Evolutionary conservation across 1,140 invertebrate genomes (phyloP).

Genomic region (Chironomus striatipennis): DNA sequence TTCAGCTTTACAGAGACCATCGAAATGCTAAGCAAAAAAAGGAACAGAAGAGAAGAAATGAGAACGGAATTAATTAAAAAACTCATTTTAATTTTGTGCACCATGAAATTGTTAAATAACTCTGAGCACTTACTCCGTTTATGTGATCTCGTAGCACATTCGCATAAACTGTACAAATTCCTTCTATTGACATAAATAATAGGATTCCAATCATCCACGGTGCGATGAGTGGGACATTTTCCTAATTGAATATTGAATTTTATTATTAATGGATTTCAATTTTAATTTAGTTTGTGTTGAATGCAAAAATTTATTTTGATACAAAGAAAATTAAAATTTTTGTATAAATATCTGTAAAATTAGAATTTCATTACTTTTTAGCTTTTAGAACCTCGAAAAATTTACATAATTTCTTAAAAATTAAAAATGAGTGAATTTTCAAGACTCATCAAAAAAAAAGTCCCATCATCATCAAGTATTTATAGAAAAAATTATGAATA

Average conservation of each 20-base stretch:
- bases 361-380: too few relatives aligned
- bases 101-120: background rate
- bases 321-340: too few relatives aligned
- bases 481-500: too few relatives aligned
- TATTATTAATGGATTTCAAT: background rate
- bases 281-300: background rate
- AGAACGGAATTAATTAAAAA: background rate
- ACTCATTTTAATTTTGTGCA: background rate
- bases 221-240: conserved; percentile 40
- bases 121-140: conserved; percentile 39
- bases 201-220: conserved; percentile 45
- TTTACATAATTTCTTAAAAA: too few relatives aligned
- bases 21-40: conserved; percentile 42
- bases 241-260: conserved; percentile 35
- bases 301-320: too few relatives aligned
- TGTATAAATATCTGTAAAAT: too few relatives aligned
- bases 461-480: too few relatives aligned
- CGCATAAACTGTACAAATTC: conserved; percentile 45
- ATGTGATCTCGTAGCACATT: conserved; percentile 46
- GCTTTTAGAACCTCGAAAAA: too few relatives aligned
- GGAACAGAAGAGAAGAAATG: conserved; percentile 4
- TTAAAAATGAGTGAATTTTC: too few relatives aligned
- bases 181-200: conserved; percentile 44
- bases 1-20: conserved; percentile 43
- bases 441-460: too few relatives aligned